Base-by-base conservation (phyloP, 2,797 vertebrate genomes). In the Enteromius unitaeniatus region DNA sequence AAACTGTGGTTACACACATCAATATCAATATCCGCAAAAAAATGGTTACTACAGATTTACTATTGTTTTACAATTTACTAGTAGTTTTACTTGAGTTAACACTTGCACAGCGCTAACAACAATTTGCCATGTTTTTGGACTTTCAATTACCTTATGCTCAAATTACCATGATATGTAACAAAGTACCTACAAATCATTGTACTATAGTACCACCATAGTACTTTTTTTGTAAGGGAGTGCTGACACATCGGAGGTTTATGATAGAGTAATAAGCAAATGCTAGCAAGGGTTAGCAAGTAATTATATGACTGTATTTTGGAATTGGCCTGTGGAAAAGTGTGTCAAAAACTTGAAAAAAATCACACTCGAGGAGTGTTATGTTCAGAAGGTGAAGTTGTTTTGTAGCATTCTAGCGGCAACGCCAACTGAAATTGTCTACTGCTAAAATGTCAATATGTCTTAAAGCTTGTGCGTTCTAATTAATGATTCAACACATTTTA, bases 351-450 rank as follows among this genome's bases (percentile, higher is more conserved):
- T 40, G 23, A 68, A 79, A 79, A 79, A 8, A 26, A 28, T 55
- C 34, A 70, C 78, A 69, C 65, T 58, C 6, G 0, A 40, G 67
- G 17, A 60, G 53, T 81, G 67, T 72, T 70, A 72, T 31, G 51
- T 72, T 60, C 68, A 58, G 37, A 60, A 80, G 34, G 34, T 58
- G 65, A 69, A 70, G 37, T 70, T 19, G 31, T 62, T 77, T 77
- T 26, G 23, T 53, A 37, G 37, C 62, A 65, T 42, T 51, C 62
- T 79, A 26, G 45, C 4, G 0, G 28, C 42, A 40, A 51, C 49
- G 10, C 45, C n/a, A 49, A 45, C n/a, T 60, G 4, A 81, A 81
- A 49, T 31, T 6, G 67, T 55, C 49, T 55, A 42, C 79, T 62
- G 11, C 51, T 72, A 58, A 69, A 69, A 69, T 23, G n/a, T 67